These are phyloP conservation scores for Enteromius argenteus DNA, from an alignment of 2,797 vertebrate genomes.

Conservation along the genomic window DNA sequence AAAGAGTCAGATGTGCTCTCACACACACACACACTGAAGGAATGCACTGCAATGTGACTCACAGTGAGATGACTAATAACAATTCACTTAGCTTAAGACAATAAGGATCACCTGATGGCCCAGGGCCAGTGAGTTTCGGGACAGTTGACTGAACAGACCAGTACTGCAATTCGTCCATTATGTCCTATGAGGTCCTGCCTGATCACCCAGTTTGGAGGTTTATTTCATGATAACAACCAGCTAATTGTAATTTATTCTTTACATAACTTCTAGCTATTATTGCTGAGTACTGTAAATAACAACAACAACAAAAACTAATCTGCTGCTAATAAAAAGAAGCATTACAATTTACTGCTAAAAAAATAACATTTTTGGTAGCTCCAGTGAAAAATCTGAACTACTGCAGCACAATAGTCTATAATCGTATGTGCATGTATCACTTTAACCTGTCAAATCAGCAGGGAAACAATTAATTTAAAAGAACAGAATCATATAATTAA, in stretches of 20 bases:
- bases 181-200: not conserved
- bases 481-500: constrained; percentile 1
- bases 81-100: not conserved
- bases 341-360: not conserved
- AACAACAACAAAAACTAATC: not conserved
- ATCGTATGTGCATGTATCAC: not conserved
- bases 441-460: not conserved
- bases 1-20: not conserved
- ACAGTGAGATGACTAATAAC: not conserved
- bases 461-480: not conserved
- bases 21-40: not conserved
- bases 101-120: not conserved
- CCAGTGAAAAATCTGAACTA: not conserved
- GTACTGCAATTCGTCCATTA: not conserved
- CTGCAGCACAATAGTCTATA: not conserved
- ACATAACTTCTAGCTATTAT: not conserved
- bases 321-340: not conserved
- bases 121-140: not conserved
- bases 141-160: not conserved
- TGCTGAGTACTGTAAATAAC: not conserved
- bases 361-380: not conserved
- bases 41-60: not conserved
- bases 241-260: not conserved
- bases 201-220: not conserved
- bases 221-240: not conserved